Percentiles rank a stretch among this genome's conserved stretches.
Conservation (phyloP, 2,888 invertebrate genomes). For the Drosophila colorata region DNA sequence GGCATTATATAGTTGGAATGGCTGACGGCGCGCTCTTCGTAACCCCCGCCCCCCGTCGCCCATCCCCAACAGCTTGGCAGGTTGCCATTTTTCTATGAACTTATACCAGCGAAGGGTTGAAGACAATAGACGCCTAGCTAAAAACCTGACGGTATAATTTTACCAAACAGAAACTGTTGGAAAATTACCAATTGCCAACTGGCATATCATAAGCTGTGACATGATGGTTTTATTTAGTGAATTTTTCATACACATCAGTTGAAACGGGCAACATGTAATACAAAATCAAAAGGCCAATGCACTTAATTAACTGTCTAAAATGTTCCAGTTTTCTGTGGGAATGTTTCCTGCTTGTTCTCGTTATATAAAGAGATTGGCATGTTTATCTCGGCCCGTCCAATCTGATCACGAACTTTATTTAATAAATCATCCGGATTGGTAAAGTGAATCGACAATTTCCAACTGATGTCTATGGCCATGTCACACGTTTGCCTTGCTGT, state of each 20-base stretch:
- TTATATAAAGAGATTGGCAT: slow-evolving; percentile 15
- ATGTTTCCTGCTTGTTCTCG: slow-evolving; percentile 1
- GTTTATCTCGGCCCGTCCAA: slow-evolving; percentile 25
- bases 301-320: slow-evolving; percentile 39
- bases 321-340: slow-evolving; percentile 3
- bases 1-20: slow-evolving; percentile 23
- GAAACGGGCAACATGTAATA: slow-evolving; percentile 5
- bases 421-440: slow-evolving; percentile 66
- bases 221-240: slow-evolving; percentile 35
- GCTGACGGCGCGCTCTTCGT: slow-evolving; percentile 42
- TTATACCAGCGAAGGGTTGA: slow-evolving; percentile 13
- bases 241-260: slow-evolving; percentile 20
- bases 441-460: slow-evolving; percentile 53
- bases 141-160: slow-evolving; percentile 60
- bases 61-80: slow-evolving; percentile 54
- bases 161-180: slow-evolving; percentile 68
- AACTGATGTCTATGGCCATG: slow-evolving; percentile 53
- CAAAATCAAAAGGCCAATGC: slow-evolving; percentile 27
- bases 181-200: slow-evolving; percentile 63
- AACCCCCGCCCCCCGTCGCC: background rate
- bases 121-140: slow-evolving; percentile 45
- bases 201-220: slow-evolving; percentile 5
- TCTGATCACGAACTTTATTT: slow-evolving; percentile 14
- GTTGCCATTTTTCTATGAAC: slow-evolving; percentile 55
- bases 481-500: slow-evolving; percentile 43